Conservation (phyloP, 2,888 invertebrate genomes). For the Tinea semifulvella region DNA sequence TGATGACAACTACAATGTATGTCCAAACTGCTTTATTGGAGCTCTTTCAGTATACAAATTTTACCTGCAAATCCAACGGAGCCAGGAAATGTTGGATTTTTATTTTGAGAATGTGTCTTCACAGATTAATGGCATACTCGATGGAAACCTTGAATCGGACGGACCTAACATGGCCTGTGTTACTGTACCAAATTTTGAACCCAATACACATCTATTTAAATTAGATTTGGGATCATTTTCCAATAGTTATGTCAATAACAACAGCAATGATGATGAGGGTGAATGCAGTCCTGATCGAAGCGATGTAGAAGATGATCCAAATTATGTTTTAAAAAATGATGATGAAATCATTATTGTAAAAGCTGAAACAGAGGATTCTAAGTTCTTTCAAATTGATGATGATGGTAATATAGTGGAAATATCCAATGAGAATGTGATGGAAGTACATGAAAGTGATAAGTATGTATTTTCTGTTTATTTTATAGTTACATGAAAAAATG, state of each 20-base stretch:
- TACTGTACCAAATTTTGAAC: conserved; percentile 29
- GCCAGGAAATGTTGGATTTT: conserved; percentile 35
- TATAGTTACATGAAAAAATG: no score
- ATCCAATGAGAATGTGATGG: background rate
- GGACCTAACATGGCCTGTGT: conserved; percentile 32
- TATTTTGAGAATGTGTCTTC: conserved; percentile 33
- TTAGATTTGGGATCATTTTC: conserved; percentile 31
- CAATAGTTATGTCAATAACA: conserved; percentile 10
- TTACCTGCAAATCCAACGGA: conserved; percentile 31
- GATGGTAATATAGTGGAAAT: conserved; percentile 24
- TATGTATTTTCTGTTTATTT: no score
- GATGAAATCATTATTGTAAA: conserved; percentile 33
- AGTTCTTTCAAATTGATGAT: conserved; percentile 25
- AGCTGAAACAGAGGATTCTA: conserved; percentile 27
- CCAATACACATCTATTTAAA: conserved; percentile 27
- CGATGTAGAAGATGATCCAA: conserved; percentile 14
- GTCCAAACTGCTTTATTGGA: conserved; percentile 36
- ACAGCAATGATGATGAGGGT: background rate
- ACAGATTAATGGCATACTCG: conserved; percentile 27
- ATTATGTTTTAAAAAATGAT: conserved; percentile 19
- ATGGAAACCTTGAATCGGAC: conserved; percentile 20
- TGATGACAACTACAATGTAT: conserved; percentile 36
- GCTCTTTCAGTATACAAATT: conserved; percentile 45
- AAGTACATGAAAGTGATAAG: conserved; percentile 21
- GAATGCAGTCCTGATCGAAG: background rate